phyloP scores from a whole-genome alignment of 2,113 vertebrate genomes.

The Telmatochromis sp. region DNA sequence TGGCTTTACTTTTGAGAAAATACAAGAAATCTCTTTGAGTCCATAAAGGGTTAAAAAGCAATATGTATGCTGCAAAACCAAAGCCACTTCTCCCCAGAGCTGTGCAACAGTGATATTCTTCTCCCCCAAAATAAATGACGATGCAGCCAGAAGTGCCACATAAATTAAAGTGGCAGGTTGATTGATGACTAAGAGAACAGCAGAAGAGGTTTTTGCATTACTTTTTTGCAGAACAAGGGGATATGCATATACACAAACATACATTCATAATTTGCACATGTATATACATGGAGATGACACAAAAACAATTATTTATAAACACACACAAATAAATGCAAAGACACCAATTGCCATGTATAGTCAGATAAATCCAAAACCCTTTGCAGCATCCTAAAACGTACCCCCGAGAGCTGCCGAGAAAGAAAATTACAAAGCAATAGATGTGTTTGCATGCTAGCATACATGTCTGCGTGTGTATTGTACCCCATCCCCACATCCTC shows the following conservation, averaged over 20 bases:
- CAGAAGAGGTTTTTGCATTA: conserved; percentile 76
- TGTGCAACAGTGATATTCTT: conserved; percentile 77
- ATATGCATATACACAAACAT: conserved; percentile 52
- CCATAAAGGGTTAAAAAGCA: conserved; percentile 80
- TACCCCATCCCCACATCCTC: conserved; percentile 70
- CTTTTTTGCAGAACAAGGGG: conserved; percentile 76
- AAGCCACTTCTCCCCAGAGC: conserved; percentile 68
- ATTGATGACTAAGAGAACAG: conserved; percentile 84
- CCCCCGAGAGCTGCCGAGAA: conserved; percentile 70
- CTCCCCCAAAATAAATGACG: conserved; percentile 84
- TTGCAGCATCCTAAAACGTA: conserved; percentile 79
- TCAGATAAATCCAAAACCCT: conserved; percentile 80
- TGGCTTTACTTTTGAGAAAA: neutral
- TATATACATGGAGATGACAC: neutral
- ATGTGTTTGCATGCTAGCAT: conserved; percentile 31
- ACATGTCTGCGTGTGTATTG: conserved; percentile 63
- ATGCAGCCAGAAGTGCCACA: conserved; percentile 91
- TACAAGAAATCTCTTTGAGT: conserved; percentile 31
- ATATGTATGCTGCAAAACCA: conserved; percentile 45
- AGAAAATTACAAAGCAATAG: conserved; percentile 48
- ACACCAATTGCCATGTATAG: conserved; percentile 62
- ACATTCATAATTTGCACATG: neutral
- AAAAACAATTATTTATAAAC: neutral
- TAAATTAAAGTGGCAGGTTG: conserved; percentile 94
- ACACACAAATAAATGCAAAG: neutral